A percentile compares a stretch with the other conserved stretches of the same genome.
Evolutionary conservation across 2,113 vertebrate genomes (phyloP).

Genomic region (Platysteira castanea): DNA sequence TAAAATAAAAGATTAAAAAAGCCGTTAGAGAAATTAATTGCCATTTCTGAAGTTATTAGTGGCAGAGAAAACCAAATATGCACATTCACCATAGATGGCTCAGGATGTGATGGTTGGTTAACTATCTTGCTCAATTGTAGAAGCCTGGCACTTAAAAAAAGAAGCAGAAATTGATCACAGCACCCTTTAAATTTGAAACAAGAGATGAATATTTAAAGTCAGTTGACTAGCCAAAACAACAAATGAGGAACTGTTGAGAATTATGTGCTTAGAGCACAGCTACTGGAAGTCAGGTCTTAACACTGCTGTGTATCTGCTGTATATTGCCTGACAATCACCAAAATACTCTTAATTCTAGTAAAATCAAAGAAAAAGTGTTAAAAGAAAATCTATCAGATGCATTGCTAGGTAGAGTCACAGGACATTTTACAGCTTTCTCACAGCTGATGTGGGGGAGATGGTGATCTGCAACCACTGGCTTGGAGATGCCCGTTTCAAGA

Average conservation of each 20-base stretch:
- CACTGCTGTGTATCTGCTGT: not conserved
- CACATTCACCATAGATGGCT: not conserved
- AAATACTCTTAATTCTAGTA: not conserved
- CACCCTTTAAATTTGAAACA: not conserved
- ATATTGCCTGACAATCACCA: not conserved
- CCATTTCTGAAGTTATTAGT: not conserved
- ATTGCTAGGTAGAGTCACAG: not conserved
- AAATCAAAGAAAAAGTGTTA: not conserved
- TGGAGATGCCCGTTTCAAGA: not conserved
- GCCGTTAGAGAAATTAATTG: not conserved
- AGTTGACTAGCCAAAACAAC: not conserved
- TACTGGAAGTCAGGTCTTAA: not conserved
- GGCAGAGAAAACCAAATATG: not conserved
- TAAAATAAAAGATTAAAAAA: not conserved
- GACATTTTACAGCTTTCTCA: not conserved
- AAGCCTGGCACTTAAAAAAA: not conserved
- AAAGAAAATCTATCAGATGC: not conserved
- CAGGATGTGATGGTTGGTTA: not conserved
- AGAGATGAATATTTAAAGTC: not conserved
- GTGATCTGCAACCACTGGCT: not conserved
- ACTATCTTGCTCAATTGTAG: not conserved
- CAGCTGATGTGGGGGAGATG: not conserved
- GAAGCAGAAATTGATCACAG: not conserved
- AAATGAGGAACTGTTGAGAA: not conserved
- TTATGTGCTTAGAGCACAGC: not conserved